Conservation (phyloP, 2,797 vertebrate species). For the Pseudochirops cupreus region DNA sequence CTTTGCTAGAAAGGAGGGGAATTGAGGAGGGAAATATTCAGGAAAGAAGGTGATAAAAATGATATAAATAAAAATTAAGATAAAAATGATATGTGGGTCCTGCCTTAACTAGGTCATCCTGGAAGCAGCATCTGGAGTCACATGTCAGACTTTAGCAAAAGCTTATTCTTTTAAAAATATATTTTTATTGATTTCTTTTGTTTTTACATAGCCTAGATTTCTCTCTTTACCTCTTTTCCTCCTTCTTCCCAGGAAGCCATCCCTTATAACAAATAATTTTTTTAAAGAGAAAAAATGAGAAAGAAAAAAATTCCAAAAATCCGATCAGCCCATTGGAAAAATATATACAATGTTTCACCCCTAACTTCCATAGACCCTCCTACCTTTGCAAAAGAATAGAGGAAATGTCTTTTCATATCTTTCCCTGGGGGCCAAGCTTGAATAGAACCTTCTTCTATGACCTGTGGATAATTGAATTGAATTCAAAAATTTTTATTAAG, state of each 20-base stretch:
- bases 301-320: background rate
- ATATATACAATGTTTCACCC: background rate
- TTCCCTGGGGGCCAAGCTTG: background rate
- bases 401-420: background rate
- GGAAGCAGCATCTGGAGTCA: background rate
- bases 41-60: background rate
- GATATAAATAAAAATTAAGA: background rate
- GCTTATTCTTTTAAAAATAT: background rate
- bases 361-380: background rate
- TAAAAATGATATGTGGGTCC: background rate
- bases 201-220: background rate
- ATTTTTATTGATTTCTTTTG: background rate
- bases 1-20: background rate
- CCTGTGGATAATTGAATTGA: background rate
- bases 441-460: background rate
- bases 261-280: background rate
- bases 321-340: background rate
- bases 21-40: background rate
- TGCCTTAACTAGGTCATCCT: background rate
- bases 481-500: background rate
- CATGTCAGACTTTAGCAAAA: background rate
- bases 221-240: background rate
- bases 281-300: background rate
- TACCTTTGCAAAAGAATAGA: background rate
- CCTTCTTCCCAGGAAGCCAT: background rate